Conservation (phyloP, 2,888 invertebrate species). For the Lordiphosa andalusiaca region DNA sequence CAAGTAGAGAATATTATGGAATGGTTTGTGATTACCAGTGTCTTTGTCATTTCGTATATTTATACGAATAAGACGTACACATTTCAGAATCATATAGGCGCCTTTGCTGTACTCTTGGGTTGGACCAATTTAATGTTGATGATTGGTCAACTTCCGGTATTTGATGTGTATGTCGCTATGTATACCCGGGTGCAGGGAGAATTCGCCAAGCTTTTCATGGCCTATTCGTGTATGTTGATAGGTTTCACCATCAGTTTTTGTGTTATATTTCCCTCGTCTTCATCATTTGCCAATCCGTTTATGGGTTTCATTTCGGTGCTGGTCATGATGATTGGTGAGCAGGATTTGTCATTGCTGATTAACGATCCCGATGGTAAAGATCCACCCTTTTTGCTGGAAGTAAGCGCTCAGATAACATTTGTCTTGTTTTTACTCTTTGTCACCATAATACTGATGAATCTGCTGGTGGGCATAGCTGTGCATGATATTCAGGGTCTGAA, state of each 20-base stretch:
- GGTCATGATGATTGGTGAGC: slow-evolving; percentile 94
- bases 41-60: slow-evolving; percentile 90
- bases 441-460: slow-evolving; percentile 92
- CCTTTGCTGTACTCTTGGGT: slow-evolving; percentile 90
- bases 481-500: slow-evolving; percentile 92
- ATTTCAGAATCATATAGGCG: slow-evolving; percentile 93
- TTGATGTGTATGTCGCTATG: slow-evolving; percentile 95
- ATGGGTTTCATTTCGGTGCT: slow-evolving; percentile 91
- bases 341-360: slow-evolving; percentile 88
- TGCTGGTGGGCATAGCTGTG: slow-evolving; percentile 92
- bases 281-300: slow-evolving; percentile 90
- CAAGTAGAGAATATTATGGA: slow-evolving; percentile 93
- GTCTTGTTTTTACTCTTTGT: slow-evolving; percentile 90
- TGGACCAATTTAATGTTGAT: slow-evolving; percentile 96
- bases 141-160: slow-evolving; percentile 93
- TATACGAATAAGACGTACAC: slow-evolving; percentile 88
- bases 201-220: slow-evolving; percentile 91
- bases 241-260: slow-evolving; percentile 94
- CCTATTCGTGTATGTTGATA: slow-evolving; percentile 91
- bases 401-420: slow-evolving; percentile 91
- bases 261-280: slow-evolving; percentile 91
- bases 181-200: slow-evolving; percentile 93
- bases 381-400: slow-evolving; percentile 88
- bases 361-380: slow-evolving; percentile 89
- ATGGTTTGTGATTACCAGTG: slow-evolving; percentile 92